These are phyloP conservation scores for Leucophenga maculata DNA, from an alignment of 2,888 invertebrate species.

Conservation along the genomic window DNA sequence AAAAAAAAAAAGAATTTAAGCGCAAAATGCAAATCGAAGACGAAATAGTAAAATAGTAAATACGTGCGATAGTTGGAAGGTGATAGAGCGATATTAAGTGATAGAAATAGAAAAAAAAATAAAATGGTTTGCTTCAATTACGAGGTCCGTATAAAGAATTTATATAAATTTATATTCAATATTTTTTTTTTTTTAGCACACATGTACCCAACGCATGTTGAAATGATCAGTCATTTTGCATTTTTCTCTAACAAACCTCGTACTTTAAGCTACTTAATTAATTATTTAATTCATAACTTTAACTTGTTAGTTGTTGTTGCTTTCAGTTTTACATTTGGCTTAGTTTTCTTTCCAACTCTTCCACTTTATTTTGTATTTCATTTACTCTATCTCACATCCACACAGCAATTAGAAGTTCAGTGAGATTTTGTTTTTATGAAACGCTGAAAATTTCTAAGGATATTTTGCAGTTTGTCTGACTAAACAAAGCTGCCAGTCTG, in stretches of 20 bases:
- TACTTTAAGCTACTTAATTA: slow-evolving; percentile 53
- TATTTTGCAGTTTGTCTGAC: too few species aligned
- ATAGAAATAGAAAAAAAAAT: slow-evolving; percentile 1
- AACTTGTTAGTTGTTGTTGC: neutral
- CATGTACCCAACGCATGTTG: too few species aligned
- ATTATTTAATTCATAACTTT: slow-evolving; percentile 31
- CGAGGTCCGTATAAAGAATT: slow-evolving; percentile 57
- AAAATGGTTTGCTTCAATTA: too few species aligned
- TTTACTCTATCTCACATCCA: too few species aligned
- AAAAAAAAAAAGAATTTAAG: slow-evolving; percentile 1
- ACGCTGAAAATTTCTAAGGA: too few species aligned
- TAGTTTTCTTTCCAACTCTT: too few species aligned
- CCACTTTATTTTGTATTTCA: too few species aligned
- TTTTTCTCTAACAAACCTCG: slow-evolving; percentile 49
- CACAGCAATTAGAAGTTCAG: too few species aligned
- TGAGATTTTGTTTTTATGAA: too few species aligned
- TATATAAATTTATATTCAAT: too few species aligned
- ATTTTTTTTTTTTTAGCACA: too few species aligned
- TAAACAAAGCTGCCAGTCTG: too few species aligned
- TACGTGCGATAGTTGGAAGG: neutral
- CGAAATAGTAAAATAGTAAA: slow-evolving; percentile 18
- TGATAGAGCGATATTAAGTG: slow-evolving; percentile 7
- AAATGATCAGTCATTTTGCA: slow-evolving; percentile 53
- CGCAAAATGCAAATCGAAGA: slow-evolving; percentile 62
- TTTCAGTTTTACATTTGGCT: neutral